Evolutionary conservation across 2,888 invertebrate species (phyloP), one percentile per base, ranked within the genome.

Genomic region (Fragum whitleyi): DNA sequence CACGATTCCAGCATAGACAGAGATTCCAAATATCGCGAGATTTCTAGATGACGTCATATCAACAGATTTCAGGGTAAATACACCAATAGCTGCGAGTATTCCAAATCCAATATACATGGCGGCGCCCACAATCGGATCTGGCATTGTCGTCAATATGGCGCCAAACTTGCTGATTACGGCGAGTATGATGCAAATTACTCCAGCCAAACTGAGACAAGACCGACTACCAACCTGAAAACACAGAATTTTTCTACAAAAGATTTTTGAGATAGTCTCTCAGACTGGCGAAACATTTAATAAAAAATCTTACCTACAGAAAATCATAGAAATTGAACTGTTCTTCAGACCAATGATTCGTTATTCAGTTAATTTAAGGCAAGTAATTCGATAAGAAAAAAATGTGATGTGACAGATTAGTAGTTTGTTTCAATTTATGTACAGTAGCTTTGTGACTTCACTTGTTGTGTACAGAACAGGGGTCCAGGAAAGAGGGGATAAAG

Each of bases 191-290:
- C 85, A 81, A 6, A 88, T 57, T 0, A 82, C 2, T 7, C 87
- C 90, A 11, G 88, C 85, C 14, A 81, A 42, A 7, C 82, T 78
- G 76, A 88, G 81, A n/a, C 88, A 83, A 1, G 82, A 81, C 26
- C 90, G 77, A 68, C 90, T 90, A 7, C 86, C 87, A 7, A 87
- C 86, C 90, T 90, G 57, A 57, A 79, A 71, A 70, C 53, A n/a
- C 7, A 19, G 19, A 51, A 29, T 23, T 62, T 21, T n/a, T n/a
- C n/a, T n/a, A 55, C n/a, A n/a, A n/a, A 65, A 53, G 2, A 72
- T n/a, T n/a, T n/a, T n/a, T n/a, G n/a, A n/a, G n/a, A n/a, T n/a
- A n/a, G n/a, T n/a, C n/a, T n/a, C n/a, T n/a, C n/a, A n/a, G n/a
- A n/a, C n/a, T n/a, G n/a, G n/a, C n/a, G n/a, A n/a, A n/a, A n/a